Base-by-base conservation (phyloP, 2,113 vertebrate species). In the Ptyas mucosa region DNA sequence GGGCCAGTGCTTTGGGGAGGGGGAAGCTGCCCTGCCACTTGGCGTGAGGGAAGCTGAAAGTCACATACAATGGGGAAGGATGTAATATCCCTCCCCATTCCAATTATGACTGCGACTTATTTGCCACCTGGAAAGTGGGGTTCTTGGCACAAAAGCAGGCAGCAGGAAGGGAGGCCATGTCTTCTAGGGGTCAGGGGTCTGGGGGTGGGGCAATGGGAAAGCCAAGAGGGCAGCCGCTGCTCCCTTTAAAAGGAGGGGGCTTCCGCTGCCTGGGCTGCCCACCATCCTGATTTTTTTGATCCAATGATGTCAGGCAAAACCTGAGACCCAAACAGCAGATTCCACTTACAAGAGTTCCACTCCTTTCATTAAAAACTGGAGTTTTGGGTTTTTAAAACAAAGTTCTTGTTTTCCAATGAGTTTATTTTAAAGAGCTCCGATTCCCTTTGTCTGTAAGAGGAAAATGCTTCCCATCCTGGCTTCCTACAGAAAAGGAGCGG, bases 101-200 rank as follows among this genome's bases (percentile, higher is more conserved):
- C 15, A 43, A 9, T 39, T 3, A 0, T 0, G 52, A 21, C 55
- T 9, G 15, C 1, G 1, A 23, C 12, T 39, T 12, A 1, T 24
- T 51, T 34, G 3, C 57, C 8, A 2, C 7, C 20, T 21, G 46
- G 18, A 14, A 26, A 34, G 8, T 3, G 18, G 46, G 57, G 23
- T 3, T 21, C 87, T 10, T 15, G 51, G 53, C 39, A n/a, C 34
- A 57, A 49, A 11, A 26, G 4, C n/a, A 0, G 52, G 58, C 0
- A 11, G 14, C 1, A 20, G 49, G 21, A 9, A 21, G 34, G 49
- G 34, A 43, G 34, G 69, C 69, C 18, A 15, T 2, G 34, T 6
- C 1, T 2, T 20, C n/a, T 39, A 18, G 20, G 69, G 15, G 2
- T 1, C 14, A 3, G 69, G 6, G 14, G 26, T 29, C 26, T 8